A percentile compares a stretch with the other conserved stretches of the same genome.
Evolutionary conservation across 2,113 vertebrate genomes (phyloP).

Genomic region (Microtus oregoni): DNA sequence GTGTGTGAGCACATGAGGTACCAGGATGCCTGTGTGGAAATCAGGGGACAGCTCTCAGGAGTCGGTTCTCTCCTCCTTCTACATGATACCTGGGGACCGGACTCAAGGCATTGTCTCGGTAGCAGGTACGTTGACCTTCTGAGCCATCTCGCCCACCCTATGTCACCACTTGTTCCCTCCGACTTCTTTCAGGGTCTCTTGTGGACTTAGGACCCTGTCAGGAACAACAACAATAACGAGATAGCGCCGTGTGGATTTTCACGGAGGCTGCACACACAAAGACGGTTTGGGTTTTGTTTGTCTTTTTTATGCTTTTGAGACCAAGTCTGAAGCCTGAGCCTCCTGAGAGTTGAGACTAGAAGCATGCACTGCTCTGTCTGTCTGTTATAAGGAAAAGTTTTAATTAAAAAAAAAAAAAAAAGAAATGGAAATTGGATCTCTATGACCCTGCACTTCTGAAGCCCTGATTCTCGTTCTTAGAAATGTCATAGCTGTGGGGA

Average conservation of each 20-base stretch:
- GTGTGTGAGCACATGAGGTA: neutral
- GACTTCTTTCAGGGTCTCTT: neutral
- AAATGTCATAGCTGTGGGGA: accelerated
- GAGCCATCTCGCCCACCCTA: neutral
- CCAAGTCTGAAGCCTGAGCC: neutral
- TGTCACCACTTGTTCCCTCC: neutral
- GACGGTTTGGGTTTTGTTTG: neutral
- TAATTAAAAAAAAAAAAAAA: neutral
- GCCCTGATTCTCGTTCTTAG: neutral
- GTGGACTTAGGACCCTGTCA: neutral
- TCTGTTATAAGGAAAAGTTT: neutral
- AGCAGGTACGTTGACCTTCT: neutral
- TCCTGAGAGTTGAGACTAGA: neutral
- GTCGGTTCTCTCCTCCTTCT: neutral
- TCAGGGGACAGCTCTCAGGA: neutral
- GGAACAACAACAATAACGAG: neutral
- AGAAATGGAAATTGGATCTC: neutral
- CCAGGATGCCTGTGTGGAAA: neutral
- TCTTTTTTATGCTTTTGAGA: neutral
- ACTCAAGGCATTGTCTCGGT: neutral
- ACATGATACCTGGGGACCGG: neutral
- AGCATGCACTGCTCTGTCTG: too few relatives aligned
- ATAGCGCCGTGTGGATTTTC: neutral
- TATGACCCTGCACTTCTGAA: neutral
- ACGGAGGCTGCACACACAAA: neutral